Evolutionary conservation across 2,797 vertebrate genomes (phyloP).

Genomic region (Steatocranus sp.): DNA sequence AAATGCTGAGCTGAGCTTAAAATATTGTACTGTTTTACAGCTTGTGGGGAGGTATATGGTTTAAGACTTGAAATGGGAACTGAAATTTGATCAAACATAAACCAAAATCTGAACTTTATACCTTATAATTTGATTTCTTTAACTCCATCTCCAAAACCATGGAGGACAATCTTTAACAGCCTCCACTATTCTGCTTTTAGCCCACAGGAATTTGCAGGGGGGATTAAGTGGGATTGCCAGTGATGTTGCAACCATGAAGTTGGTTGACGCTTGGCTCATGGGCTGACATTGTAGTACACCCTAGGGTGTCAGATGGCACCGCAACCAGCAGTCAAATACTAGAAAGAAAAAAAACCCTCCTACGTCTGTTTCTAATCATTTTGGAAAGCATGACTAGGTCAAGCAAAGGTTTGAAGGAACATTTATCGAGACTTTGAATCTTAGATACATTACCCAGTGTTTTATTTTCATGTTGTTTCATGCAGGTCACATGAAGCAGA

Average conservation of each 20-base stretch:
- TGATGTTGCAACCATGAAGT: not conserved
- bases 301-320: not conserved
- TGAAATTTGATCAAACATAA: not conserved
- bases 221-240: not conserved
- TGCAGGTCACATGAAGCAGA: not conserved
- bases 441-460: not conserved
- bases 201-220: not conserved
- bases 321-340: not conserved
- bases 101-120: not conserved
- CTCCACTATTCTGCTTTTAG: not conserved
- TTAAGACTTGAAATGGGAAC: not conserved
- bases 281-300: not conserved
- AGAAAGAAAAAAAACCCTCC: not conserved
- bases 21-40: rapidly evolving
- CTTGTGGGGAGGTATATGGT: not conserved
- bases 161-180: not conserved
- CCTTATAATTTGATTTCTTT: not conserved
- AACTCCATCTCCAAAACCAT: not conserved
- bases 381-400: not conserved
- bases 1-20: not conserved
- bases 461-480: not conserved
- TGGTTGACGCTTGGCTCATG: not conserved
- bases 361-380: not conserved
- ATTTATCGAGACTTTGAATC: not conserved
- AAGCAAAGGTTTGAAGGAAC: not conserved